Evolutionary conservation across 1,140 invertebrate species (phyloP).

Genomic region (Proales similis): DNA sequence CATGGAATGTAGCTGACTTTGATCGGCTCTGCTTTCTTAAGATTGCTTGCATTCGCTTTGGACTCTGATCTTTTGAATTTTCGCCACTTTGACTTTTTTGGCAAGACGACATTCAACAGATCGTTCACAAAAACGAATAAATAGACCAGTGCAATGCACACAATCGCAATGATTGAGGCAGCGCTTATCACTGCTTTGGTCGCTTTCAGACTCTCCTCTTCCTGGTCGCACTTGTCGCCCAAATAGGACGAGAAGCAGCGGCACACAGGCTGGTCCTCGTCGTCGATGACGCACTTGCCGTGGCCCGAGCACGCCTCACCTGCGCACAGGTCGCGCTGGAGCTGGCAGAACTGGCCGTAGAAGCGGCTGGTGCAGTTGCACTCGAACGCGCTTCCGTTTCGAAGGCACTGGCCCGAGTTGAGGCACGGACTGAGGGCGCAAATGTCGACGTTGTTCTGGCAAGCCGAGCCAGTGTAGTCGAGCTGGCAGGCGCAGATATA

Average conservation of each 20-base stretch:
- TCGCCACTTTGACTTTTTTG: no score
- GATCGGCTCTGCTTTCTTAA: no score
- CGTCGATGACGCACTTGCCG: not conserved
- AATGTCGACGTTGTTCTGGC: conserved; percentile 72
- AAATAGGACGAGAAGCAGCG: not conserved
- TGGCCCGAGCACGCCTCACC: conserved; percentile 13
- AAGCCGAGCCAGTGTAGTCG: conserved; percentile 63
- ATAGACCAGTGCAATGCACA: not conserved
- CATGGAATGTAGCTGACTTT: no score
- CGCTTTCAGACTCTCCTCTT: not conserved
- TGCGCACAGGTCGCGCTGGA: not conserved
- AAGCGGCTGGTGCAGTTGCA: conserved; percentile 78
- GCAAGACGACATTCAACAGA: no score
- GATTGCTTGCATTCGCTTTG: no score
- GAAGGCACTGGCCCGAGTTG: conserved; percentile 77
- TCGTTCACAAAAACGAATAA: conserved; percentile 5
- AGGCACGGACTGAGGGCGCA: conserved; percentile 69
- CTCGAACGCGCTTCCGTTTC: conserved; percentile 70
- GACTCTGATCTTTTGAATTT: no score
- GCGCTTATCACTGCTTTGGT: not conserved
- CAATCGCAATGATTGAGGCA: conserved; percentile 12
- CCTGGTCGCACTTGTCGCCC: conserved; percentile 12
- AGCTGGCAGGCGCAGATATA: not conserved
- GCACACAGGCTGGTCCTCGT: not conserved
- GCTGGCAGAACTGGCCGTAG: conserved; percentile 66